Evolutionary conservation across 2,888 invertebrate genomes (phyloP).

Genomic region (Falcaria lacertinaria): DNA sequence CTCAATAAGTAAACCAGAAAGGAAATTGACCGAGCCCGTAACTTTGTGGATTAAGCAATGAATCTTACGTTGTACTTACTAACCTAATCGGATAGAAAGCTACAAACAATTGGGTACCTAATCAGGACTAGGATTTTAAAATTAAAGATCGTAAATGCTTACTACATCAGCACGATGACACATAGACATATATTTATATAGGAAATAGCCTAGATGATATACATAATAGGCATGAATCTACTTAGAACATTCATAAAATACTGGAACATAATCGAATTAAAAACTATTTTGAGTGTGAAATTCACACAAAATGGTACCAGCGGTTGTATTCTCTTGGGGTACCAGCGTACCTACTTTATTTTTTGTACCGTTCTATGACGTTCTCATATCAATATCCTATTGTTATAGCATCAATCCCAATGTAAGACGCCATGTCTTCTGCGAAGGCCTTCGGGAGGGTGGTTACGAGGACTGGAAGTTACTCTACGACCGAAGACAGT

Average conservation of each 20-base stretch:
- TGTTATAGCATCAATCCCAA: conserved; percentile 80
- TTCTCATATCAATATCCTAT: conserved; percentile 4
- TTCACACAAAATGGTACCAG: too few species aligned
- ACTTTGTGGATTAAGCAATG: not conserved
- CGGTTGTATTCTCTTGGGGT: too few species aligned
- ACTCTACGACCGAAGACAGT: conserved; percentile 46
- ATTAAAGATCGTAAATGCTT: not conserved
- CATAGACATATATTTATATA: too few species aligned
- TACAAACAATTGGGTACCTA: not conserved
- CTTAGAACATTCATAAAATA: too few species aligned
- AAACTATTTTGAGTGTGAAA: too few species aligned
- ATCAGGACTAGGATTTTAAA: too few species aligned
- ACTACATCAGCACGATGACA: too few species aligned
- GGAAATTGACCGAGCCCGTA: conserved; percentile 39
- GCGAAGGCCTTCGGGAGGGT: conserved; percentile 81
- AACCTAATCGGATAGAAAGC: not conserved
- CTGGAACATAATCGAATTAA: too few species aligned
- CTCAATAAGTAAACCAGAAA: conserved; percentile 30
- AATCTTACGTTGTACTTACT: not conserved
- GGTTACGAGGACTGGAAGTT: conserved; percentile 81
- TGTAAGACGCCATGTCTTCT: conserved; percentile 81
- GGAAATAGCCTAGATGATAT: too few species aligned
- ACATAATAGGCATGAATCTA: too few species aligned
- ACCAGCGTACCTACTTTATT: too few species aligned
- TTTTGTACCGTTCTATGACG: too few species aligned